Base-by-base conservation (phyloP, 2,888 invertebrate species). In the Hyles lineata region DNA sequence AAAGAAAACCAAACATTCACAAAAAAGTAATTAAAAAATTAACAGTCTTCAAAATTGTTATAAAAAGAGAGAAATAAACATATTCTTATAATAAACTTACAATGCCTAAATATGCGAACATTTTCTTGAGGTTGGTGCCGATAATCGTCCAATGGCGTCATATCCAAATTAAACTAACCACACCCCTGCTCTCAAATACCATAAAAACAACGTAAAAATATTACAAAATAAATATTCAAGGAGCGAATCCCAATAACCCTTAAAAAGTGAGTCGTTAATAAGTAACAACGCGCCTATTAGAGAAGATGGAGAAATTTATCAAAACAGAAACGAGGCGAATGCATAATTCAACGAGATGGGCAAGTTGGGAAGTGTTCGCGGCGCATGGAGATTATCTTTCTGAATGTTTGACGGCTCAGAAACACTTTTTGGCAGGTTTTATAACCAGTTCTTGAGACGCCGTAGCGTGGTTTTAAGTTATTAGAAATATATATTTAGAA, bases 301-400 rank as follows among this genome's bases (percentile, higher is more conserved):
- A 60, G 60, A 19, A 71, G 70, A 43, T 60, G 60, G 43, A 19
- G 21, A 25, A 71, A 60, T 71, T 71, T 71, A 60, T 71, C 60
- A 71, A 59, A 71, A 71, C 59, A 67, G 17, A 60, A 71, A 8
- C 60, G 35, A 23, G 52, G 9, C 25, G 55, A 62, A 75, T 79
- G 76, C 76, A 77, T 78, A 75, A 79, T 79, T 78, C 75, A 79
- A 76, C 74, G 72, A 77, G 78, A 74, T 78, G 75, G 71, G 23
- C 70, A 58, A 67, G 67, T 70, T 70, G 17, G 29, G 11, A 58
- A 70, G 58, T 70, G 61, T 61, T 61, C 25, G 15, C 15, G 61
- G 50, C 35, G 61, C 15, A 43, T 21, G 15, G 43, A 67, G 63
- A 67, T 43, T 67, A 67, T 67, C 67, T 67, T 67, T 67, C 11